phyloP scores from a whole-genome alignment of 2,113 vertebrate genomes.

The Empidonax traillii region DNA sequence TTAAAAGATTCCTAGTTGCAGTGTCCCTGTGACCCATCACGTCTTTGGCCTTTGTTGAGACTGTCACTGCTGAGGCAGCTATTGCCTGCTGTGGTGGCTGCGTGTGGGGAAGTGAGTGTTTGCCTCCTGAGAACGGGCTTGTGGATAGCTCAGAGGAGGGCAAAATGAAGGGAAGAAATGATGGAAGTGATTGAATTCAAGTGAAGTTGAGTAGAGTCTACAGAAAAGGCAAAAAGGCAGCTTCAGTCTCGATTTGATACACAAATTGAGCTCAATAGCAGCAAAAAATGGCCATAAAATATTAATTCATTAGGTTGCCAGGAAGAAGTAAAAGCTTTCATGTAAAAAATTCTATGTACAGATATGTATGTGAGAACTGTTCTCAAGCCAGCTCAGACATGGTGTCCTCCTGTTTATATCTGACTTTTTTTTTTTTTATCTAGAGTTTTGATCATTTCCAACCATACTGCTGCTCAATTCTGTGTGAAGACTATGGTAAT shows the following conservation, averaged over 20 bases:
- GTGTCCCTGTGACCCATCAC: not conserved
- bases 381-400: not conserved
- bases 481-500: not conserved
- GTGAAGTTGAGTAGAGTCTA: constrained; percentile 22
- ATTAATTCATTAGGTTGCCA: constrained; percentile 60
- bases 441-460: not conserved
- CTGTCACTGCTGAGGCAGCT: not conserved
- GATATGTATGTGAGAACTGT: not conserved
- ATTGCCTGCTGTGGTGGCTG: not conserved
- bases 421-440: not conserved
- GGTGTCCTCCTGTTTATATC: not conserved
- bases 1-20: not conserved
- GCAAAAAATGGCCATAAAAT: constrained; percentile 59
- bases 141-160: not conserved
- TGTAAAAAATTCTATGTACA: not conserved
- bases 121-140: not conserved
- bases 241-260: constrained; percentile 54
- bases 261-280: constrained; percentile 44
- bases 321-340: constrained; percentile 12
- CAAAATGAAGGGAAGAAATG: not conserved
- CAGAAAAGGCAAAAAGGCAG: constrained; percentile 21
- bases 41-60: constrained; percentile 34
- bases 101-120: not conserved
- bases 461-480: not conserved
- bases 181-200: not conserved